Conservation (phyloP, 2,113 vertebrate genomes). For the Tretioscincus oriximinensis region DNA sequence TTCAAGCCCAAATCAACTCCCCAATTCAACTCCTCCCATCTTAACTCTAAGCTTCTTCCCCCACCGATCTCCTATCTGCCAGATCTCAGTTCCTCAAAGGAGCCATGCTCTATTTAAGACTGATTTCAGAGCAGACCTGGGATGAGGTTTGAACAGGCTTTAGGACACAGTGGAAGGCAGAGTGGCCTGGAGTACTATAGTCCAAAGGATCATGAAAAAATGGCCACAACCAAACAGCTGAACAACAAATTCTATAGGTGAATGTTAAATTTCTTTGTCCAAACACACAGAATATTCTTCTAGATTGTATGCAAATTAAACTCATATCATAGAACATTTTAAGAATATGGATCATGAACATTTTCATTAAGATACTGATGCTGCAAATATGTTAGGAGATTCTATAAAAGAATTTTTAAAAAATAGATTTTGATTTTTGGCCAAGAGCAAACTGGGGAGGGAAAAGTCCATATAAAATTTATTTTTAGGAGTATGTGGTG, state of each 20-base stretch:
- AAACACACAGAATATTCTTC: not conserved
- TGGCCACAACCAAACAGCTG: no score
- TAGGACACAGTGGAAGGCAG: no score
- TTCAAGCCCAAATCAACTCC: no score
- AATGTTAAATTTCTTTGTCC: not conserved
- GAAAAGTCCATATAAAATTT: not conserved
- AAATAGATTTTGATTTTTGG: not conserved
- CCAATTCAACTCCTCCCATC: no score
- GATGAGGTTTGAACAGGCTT: no score
- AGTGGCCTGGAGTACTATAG: no score
- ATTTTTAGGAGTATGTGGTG: constrained; percentile 36
- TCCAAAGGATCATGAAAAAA: no score
- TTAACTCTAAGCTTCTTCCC: no score
- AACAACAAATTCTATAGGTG: not conserved
- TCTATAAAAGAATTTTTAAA: not conserved
- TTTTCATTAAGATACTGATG: constrained; percentile 27
- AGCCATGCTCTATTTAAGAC: no score
- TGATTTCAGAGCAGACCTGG: no score
- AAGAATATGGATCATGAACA: not conserved
- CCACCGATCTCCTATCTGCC: no score
- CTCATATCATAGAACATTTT: not conserved
- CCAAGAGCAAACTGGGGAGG: not conserved
- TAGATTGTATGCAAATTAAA: not conserved
- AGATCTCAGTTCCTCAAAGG: no score
- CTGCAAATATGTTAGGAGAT: constrained; percentile 28